Base-by-base conservation (phyloP, 1,140 invertebrate species). In the Drosophila ogumai region DNA sequence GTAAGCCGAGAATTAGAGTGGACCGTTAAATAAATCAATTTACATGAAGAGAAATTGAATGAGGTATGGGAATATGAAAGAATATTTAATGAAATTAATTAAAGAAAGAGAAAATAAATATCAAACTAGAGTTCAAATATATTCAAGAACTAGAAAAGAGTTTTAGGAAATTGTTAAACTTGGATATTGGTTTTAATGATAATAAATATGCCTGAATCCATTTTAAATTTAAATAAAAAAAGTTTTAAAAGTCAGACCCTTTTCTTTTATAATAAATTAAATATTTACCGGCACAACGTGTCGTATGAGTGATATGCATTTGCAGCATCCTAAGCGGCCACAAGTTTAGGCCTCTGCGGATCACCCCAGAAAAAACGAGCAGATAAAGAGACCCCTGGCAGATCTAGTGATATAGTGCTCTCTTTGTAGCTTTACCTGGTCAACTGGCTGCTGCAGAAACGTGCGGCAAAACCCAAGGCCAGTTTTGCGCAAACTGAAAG, bases 401-500 rank as follows among this genome's bases (percentile, higher is more conserved):
- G 10, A 13, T 34, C n/a, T 17, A 41, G 7, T 31, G 28, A 31
- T 15, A 19, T 17, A 34, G 13, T 32, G 38, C 38, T 57, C 19
- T 56, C 28, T 41, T n/a, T 25, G 12, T 19, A 3, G 8, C 52
- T n/a, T 47, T 5, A 34, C 19, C 50, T 54, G 50, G 34, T 17
- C n/a, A 32, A 50, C 43, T 31, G 43, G 46, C 63, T 49, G 49
- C 34, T 75, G 72, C 68, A 72, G 64, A 72, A 72, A 49, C 65
- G 68, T 72, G 65, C 50, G 68, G 65, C 43, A 12, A 34, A 9
- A 6, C 32, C 38, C 69, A 75, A 75, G 72, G 72, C 72, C 72
- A 75, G 52, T 41, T 73, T 36, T 36, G 69, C 64, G 69, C 64
- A 32, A 72, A 73, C 60, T 40, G 46, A 72, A 72, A 73, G 65